These are phyloP conservation scores for Leptura quadrifasciata DNA, from an alignment of 2,888 invertebrate species.

Conservation along the genomic window DNA sequence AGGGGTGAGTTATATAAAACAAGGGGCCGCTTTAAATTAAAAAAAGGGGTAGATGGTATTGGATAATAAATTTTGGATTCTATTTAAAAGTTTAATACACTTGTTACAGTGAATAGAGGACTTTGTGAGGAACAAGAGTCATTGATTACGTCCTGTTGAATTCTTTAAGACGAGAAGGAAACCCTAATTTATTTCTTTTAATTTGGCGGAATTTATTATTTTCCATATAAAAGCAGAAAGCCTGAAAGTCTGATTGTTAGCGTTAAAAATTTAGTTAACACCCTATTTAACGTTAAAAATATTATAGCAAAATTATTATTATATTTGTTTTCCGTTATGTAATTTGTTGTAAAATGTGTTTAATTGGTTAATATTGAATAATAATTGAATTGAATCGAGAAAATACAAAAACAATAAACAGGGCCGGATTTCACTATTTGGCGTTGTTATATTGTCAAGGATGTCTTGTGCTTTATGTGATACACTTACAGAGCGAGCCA, in stretches of 20 bases:
- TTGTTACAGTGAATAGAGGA: constrained; percentile 59
- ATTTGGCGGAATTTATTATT: constrained; percentile 42
- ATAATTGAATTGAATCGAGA: too few species aligned
- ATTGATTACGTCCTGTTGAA: constrained; percentile 44
- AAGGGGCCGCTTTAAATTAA: constrained; percentile 62
- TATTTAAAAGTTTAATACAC: constrained; percentile 68
- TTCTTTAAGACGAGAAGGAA: constrained; percentile 39
- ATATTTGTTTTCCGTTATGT: too few species aligned
- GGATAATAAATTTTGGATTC: constrained; percentile 67
- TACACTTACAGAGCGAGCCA: too few species aligned
- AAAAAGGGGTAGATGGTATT: constrained; percentile 64
- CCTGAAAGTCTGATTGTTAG: neutral
- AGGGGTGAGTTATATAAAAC: constrained; percentile 57
- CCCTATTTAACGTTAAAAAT: neutral
- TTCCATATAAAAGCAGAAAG: constrained; percentile 21
- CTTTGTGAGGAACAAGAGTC: constrained; percentile 43
- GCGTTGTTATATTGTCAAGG: too few species aligned
- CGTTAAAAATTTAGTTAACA: neutral
- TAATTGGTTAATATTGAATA: too few species aligned
- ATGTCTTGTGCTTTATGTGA: too few species aligned
- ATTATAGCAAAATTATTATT: too few species aligned
- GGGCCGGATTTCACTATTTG: too few species aligned
- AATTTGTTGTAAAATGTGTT: too few species aligned
- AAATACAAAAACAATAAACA: too few species aligned
- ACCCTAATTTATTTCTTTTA: constrained; percentile 44